Evolutionary conservation across 2,888 invertebrate species (phyloP), one percentile per base, ranked within the genome.

Genomic region (Chymomyza procnemis): DNA sequence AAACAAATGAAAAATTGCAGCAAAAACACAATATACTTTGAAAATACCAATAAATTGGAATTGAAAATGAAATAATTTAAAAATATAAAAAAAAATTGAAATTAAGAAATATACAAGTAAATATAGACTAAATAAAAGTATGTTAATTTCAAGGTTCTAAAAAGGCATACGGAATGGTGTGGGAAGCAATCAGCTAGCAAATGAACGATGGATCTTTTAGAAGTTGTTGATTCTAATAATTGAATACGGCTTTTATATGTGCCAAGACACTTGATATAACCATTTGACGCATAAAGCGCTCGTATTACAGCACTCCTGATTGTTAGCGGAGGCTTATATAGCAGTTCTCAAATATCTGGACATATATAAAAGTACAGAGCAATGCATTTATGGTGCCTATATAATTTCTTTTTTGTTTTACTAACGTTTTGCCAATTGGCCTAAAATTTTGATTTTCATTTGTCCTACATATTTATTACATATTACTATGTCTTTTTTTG

Each of bases 151-250:
- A 82, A 84, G 84, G 88, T 90, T 88, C 84, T 88, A 88, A 88
- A 87, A 88, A 85, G 89, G 88, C 89, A 90, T 90, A 90, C 90
- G 91, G 91, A 91, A 91, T 91, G 91, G 91, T 91, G 91, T 91
- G 91, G 91, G 90, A 91, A 91, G 91, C 91, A 91, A 91, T 91
- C 88, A 90, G 88, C 88, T 88, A 82, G 88, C 90, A 91, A 73
- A 89, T 90, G 90, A 90, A 91, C 87, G 90, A 90, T 90, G 88
- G 88, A 86, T 78, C 66, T 70, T 70, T 58, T 69, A 74, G 76
- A 74, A 66, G 74, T 46, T 67, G 70, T 60, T 75, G 61, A 67
- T 69, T 75, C 75, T 73, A 80, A 75, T 67, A 73, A 69, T 60
- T 67, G 55, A 65, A 64, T 76, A 76, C 69, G 66, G 55, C 60